Conservation (phyloP, 2,113 vertebrate genomes). For the Xenotilapia flavipinnis region DNA sequence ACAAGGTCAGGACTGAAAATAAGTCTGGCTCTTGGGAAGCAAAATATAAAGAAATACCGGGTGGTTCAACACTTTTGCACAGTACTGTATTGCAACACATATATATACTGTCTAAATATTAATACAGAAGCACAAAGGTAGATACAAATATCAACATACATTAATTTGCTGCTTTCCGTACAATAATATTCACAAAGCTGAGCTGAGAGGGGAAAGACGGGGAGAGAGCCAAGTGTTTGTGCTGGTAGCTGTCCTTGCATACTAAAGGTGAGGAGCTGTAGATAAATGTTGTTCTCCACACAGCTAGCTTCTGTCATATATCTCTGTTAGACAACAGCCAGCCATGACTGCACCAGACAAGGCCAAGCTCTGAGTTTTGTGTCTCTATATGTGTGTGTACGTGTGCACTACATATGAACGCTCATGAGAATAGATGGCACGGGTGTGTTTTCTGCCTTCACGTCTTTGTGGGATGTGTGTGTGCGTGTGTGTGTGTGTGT, state of each 20-base stretch:
- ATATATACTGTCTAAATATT: neutral
- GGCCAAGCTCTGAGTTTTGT: constrained; percentile 16
- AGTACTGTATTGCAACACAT: neutral
- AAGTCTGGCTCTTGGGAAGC: neutral
- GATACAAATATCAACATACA: neutral
- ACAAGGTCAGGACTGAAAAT: neutral
- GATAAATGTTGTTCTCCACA: constrained; percentile 57
- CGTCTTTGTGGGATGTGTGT: neutral
- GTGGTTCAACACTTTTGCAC: neutral
- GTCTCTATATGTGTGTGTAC: neutral
- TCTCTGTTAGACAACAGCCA: constrained; percentile 50
- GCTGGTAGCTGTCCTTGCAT: constrained; percentile 33
- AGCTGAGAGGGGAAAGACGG: neutral
- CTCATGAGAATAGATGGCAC: constrained; percentile 46
- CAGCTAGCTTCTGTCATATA: constrained; percentile 43
- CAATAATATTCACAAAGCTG: neutral
- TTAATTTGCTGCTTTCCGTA: neutral
- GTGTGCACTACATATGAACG: neutral
- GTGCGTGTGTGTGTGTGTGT: neutral
- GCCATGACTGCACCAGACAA: constrained; percentile 50
- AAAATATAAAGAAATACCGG: neutral
- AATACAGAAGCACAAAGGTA: neutral
- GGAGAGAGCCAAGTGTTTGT: neutral
- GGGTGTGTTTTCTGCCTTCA: neutral
- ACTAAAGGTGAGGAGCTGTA: constrained; percentile 4